These are phyloP conservation scores for Saccostrea glomerata DNA, from an alignment of 1,140 invertebrate species.

Conservation along the genomic window DNA sequence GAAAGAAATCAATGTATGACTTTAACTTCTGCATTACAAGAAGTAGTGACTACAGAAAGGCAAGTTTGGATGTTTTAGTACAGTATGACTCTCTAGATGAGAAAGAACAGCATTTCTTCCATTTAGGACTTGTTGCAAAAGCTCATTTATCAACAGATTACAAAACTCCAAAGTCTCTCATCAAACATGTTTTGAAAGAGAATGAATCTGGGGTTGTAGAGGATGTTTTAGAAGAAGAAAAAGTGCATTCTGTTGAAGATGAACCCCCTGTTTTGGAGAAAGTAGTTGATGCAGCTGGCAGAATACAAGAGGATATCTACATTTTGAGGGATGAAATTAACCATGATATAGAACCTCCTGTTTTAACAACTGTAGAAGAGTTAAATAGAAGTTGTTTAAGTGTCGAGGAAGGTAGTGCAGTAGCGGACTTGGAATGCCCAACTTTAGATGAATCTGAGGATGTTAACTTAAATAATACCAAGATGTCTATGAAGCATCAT, in stretches of 20 bases:
- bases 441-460: not conserved
- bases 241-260: not conserved
- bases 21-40: slow-evolving; percentile 48
- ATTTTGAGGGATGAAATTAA: slow-evolving; percentile 1
- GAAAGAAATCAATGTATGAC: slow-evolving; percentile 37
- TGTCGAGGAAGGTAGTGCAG: not conserved
- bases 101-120: slow-evolving; percentile 52
- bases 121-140: slow-evolving; percentile 46
- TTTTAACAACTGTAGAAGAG: not conserved
- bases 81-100: slow-evolving; percentile 44
- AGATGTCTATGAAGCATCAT: not conserved
- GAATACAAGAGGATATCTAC: slow-evolving; percentile 31
- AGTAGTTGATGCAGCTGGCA: slow-evolving; percentile 31
- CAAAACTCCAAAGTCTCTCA: not conserved
- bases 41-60: slow-evolving; percentile 43
- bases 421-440: not conserved
- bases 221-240: not conserved
- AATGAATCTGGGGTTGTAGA: not conserved
- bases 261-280: slow-evolving; percentile 53
- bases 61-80: slow-evolving; percentile 22
- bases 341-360: slow-evolving; percentile 37
- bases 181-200: slow-evolving; percentile 32
- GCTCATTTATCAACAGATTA: slow-evolving; percentile 3
- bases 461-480: not conserved
- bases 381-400: not conserved